Evolutionary conservation across 2,113 vertebrate species (phyloP).

Genomic region (Willisornis vidua): DNA sequence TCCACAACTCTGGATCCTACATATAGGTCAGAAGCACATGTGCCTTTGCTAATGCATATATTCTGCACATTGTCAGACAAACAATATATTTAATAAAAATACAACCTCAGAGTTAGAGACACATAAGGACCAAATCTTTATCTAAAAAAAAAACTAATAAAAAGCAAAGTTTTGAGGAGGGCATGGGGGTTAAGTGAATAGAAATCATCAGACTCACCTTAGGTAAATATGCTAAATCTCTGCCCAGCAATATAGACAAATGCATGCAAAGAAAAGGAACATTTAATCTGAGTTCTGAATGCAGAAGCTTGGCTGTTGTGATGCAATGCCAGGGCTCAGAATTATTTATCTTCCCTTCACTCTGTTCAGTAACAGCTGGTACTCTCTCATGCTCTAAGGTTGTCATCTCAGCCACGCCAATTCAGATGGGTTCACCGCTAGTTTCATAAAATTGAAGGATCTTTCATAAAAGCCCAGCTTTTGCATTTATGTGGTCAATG

Average conservation of each 20-base stretch:
- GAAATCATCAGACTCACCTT: neutral
- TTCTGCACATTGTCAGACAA: neutral
- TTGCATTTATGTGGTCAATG: constrained; percentile 6
- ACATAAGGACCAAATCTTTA: neutral
- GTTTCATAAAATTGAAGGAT: neutral
- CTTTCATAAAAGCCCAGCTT: constrained; percentile 13
- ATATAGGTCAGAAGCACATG: fast-evolving
- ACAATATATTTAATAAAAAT: neutral
- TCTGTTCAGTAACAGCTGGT: neutral
- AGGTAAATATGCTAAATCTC: neutral
- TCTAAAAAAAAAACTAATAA: neutral
- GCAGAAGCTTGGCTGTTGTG: neutral
- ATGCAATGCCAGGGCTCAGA: neutral
- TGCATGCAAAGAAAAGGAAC: neutral
- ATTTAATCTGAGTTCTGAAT: neutral
- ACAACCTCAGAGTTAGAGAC: neutral
- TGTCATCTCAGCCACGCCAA: neutral
- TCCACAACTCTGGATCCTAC: fast-evolving
- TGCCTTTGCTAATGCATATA: neutral
- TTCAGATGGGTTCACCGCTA: neutral
- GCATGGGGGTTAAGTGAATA: neutral
- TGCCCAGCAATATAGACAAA: neutral
- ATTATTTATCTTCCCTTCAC: neutral
- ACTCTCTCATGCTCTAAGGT: neutral
- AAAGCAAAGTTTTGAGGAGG: neutral